Evolutionary conservation across 1,140 invertebrate species (phyloP), one percentile per base, ranked within the genome.

Genomic region (Pentalonia nigronervosa): DNA sequence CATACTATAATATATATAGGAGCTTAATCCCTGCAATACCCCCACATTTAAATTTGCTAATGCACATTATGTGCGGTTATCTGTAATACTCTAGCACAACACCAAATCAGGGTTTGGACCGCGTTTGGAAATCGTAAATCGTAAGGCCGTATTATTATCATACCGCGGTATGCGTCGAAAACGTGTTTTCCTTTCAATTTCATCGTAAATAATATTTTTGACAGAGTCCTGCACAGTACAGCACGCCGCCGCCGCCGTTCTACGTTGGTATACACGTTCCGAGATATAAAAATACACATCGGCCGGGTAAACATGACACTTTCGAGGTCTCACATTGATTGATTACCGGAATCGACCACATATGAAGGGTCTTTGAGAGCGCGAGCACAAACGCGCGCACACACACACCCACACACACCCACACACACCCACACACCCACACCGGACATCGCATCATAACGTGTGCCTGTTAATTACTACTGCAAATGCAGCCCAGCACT

Each of bases 261-360:
- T 36, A 0, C 21, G 25, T 8, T 21, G 17, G 14, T 56, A 56
- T 56, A 56, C 8, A 9, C 23, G 34, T 21, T 36, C 34, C 17
- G 20, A 53, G 34, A 87, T 56, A 90, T 56, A 91, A 91, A 81
- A 90, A 67, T 90, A 90, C 30, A 30, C 89, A 67, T 45, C 45
- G 53, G 41, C 36, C 89, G 36, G 67, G 47, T 34, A 50, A 36
- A 91, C 81, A 30, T 92, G 91, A 92, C 91, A 92, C 91, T 92
- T 92, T 50, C 91, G 76, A 84, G 45, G 67, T 84, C 47, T 56
- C 60, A 45, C 45, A 81, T 92, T 92, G 91, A 92, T 92, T 92
- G 91, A 92, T 92, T 30, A 92, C 91, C 91, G 48, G 81, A 84
- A 53, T 84, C 47, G 76, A 83, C 91, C 91, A 53, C 53, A 53